Evolutionary conservation across 2,797 vertebrate genomes (phyloP).

Genomic region (Falco rusticolus): DNA sequence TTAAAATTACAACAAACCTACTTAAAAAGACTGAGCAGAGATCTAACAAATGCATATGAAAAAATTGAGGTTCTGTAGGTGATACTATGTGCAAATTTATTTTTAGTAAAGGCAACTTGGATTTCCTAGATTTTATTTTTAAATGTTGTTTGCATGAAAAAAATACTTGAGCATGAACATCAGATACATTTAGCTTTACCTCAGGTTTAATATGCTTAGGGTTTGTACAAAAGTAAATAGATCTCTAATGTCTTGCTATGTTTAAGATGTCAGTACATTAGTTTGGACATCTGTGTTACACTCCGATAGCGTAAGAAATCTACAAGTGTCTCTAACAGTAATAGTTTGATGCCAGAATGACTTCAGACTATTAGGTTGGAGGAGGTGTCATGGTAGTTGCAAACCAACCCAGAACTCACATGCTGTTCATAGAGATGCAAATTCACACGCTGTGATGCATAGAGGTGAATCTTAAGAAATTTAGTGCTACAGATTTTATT

Average conservation of each 20-base stretch:
- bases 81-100: neutral
- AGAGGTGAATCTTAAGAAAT: neutral
- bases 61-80: neutral
- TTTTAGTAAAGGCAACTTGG: neutral
- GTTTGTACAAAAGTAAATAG: neutral
- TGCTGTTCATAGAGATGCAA: neutral
- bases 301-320: neutral
- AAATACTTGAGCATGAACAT: neutral
- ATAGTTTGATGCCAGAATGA: neutral
- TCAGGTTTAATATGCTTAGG: neutral
- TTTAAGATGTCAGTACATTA: neutral
- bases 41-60: neutral
- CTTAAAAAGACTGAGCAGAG: neutral
- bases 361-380: neutral
- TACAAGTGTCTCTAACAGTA: neutral
- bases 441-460: neutral
- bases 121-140: neutral
- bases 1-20: neutral
- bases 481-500: neutral
- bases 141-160: neutral
- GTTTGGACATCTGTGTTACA: neutral
- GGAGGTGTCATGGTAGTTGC: neutral
- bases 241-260: neutral
- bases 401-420: neutral
- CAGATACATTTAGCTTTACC: neutral